Conservation (phyloP, 1,140 invertebrate genomes). For the Apis dorsata region DNA sequence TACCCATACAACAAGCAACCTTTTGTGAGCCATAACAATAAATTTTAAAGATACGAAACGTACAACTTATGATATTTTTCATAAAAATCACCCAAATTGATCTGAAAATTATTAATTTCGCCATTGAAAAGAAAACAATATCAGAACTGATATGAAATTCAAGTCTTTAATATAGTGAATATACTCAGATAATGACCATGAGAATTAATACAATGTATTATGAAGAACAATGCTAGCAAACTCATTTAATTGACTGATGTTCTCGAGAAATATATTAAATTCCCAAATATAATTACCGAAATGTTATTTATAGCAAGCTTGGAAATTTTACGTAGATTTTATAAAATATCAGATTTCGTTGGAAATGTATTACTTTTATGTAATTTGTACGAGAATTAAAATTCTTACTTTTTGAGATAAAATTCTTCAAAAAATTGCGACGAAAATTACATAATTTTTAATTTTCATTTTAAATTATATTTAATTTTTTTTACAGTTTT, state of each 20-base stretch:
- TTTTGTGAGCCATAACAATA: background rate
- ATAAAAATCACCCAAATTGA: background rate
- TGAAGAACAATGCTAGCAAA: background rate
- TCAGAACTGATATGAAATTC: background rate
- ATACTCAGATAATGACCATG: background rate
- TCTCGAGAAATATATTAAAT: conserved; percentile 4
- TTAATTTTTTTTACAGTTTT: background rate
- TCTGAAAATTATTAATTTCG: conserved; percentile 1
- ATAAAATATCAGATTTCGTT: background rate
- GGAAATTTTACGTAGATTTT: background rate
- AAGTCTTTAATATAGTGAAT: background rate
- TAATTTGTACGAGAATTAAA: background rate
- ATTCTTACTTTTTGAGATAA: background rate
- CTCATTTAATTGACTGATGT: background rate
- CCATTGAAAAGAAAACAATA: background rate
- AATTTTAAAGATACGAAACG: background rate
- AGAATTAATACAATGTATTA: conserved; percentile 7
- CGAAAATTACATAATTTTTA: background rate
- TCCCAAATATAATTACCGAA: background rate
- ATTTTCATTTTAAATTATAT: background rate
- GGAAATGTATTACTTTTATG: background rate
- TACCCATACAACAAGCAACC: background rate
- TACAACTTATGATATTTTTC: background rate
- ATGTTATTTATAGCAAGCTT: background rate
- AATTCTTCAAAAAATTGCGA: background rate